Base-by-base conservation (phyloP, 2,113 vertebrate species). In the Pollachius pollachius region DNA sequence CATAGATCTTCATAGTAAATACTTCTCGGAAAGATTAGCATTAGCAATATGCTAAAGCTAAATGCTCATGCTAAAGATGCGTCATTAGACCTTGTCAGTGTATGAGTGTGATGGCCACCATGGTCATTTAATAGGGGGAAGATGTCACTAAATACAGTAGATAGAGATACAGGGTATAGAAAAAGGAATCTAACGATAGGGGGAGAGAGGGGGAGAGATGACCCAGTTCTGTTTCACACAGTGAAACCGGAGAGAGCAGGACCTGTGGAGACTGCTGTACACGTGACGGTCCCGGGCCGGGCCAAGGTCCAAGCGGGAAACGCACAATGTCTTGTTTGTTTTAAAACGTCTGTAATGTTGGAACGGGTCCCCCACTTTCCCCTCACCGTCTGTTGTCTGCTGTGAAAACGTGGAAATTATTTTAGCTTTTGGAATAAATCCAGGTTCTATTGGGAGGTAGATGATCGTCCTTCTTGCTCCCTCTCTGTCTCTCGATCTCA, bases 401-500 rank as follows among this genome's bases (percentile, higher is more conserved):
- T 85, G 80, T 85, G 85, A 93, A 93, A 94, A 94, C 91, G 90
- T 95, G 93, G 90, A 92, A 93, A 90, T 90, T 89, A 93, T 93
- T 93, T 95, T 92, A 91, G 81, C 85, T 54, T 81, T 90, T 93
- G 92, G 92, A 90, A 74, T 76, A 3, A 21, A 71, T 85, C 90
- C 88, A 84, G 85, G 85, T 80, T 70, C 84, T 91, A 92, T 92
- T 90, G 87, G 86, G 80, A 89, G 92, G 84, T 79, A 88, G 88
- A 82, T 89, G 81, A 86, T 79, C 86, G 82, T 71, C 21, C 57
- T 63, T 52, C 21, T 52, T 9, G 67, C 65, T 54, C 48, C 69
- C 60, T 74, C 71, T 63, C 56, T 62, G 59, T 52, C 15, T 71
- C 64, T 57, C 67, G 30, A 34, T 34, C 30, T 34, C 30, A 34